Evolutionary conservation across 2,797 vertebrate species (phyloP), one percentile per base, ranked within the genome.

Genomic region (Labeo calbasu): DNA sequence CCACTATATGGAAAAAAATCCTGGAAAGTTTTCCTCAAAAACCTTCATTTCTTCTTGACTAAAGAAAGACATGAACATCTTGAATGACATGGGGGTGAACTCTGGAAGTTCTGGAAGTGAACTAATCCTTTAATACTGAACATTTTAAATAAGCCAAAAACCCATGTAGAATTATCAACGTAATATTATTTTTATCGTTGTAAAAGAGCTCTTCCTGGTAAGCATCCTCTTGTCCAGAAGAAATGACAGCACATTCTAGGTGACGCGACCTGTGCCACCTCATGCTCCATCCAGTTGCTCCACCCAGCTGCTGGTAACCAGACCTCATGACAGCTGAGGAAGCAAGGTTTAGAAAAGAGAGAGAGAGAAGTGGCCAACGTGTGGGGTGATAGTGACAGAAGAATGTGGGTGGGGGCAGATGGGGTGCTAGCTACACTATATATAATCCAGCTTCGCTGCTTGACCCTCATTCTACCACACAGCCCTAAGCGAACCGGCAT

Each of bases 281-380:
- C 25, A 61, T 51, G 48, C 82, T 59, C 53, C 57, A 71, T 84
- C 61, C 87, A 87, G 82, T 48, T 68, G 71, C 71, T 66, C 46
- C 73, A 86, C 79, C 77, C 61, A 72, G 87, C 86, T 88, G 86
- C 84, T 84, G 92, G 94, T 94, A 93, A 93, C 89, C 66, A 81
- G 91, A 93, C 50, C 81, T 68, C 40, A 53, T 66, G 85, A 93
- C 94, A 95, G 94, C 94, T 95, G 95, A 89, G 73, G 65, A 86
- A 87, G 68, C 71, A 61, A 82, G 85, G 69, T 81, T 59, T 32
- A 87, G 82, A 50, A 84, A 51, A 70, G 79, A 80, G 61, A 69
- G 82, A 43, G 32, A 77, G 84, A 59, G 61, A 87, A 79, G 63
- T 83, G 15, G 68, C 50, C 85, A 83, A 59, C 63, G 61, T 46